These are phyloP conservation scores for Austrolebias charrua DNA, from an alignment of 2,797 vertebrate genomes.

Conservation along the genomic window DNA sequence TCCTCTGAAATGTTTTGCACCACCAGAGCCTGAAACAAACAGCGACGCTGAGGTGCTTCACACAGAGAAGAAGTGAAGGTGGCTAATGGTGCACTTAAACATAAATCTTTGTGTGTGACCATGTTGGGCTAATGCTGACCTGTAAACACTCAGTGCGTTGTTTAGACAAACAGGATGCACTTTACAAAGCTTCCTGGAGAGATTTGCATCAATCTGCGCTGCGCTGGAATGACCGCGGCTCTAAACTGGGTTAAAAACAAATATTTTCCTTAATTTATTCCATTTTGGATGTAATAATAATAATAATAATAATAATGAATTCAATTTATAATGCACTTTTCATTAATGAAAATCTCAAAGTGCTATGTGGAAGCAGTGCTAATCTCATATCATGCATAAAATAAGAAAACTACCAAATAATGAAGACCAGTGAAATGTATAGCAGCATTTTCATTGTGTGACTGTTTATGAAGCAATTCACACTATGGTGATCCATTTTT, in stretches of 20 bases:
- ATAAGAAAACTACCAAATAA: too few species aligned
- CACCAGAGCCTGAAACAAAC: conserved; percentile 24
- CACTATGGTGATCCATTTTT: too few species aligned
- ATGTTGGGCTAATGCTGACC: conserved; percentile 36
- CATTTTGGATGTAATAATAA: not conserved
- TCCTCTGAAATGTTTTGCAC: conserved; percentile 33
- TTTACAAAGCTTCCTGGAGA: conserved; percentile 44
- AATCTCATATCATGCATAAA: too few species aligned
- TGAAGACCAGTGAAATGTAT: too few species aligned
- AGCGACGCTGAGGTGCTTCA: conserved; percentile 35
- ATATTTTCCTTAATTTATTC: conserved; percentile 19
- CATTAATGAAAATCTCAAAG: too few species aligned
- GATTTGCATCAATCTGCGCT: conserved; percentile 38
- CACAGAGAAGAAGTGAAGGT: conserved; percentile 32
- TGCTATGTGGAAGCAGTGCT: not conserved
- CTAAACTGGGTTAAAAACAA: conserved; percentile 26
- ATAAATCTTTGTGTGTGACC: conserved; percentile 49
- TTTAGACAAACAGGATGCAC: conserved; percentile 56
- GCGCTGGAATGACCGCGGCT: not conserved
- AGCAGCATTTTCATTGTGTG: too few species aligned
- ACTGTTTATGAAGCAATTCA: too few species aligned
- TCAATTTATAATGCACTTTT: too few species aligned
- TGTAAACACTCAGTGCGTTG: conserved; percentile 17
- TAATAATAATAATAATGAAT: too few species aligned
- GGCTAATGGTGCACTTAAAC: conserved; percentile 68